Conservation (phyloP, 2,797 vertebrate species). For the Cossypha heuglini region DNA sequence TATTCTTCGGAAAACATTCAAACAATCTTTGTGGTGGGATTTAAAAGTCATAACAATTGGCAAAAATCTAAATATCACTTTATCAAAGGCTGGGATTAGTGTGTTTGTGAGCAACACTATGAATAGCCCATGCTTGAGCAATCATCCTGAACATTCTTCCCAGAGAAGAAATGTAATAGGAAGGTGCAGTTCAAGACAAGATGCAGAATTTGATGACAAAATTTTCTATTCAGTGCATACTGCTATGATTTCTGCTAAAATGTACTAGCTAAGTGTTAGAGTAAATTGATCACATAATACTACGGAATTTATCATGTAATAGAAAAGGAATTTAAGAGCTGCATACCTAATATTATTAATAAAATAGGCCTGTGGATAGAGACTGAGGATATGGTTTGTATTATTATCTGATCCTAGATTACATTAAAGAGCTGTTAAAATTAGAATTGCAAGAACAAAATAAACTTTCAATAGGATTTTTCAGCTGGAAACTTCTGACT, state of each 20-base stretch:
- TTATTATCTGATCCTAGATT: constrained; percentile 12
- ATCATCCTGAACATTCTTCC: background rate
- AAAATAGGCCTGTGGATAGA: constrained; percentile 24
- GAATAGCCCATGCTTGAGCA: background rate
- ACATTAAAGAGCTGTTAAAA: background rate
- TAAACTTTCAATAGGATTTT: background rate
- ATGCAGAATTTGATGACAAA: background rate
- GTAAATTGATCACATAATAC: constrained; percentile 44
- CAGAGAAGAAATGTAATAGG: background rate
- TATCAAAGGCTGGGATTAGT: background rate
- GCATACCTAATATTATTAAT: constrained; percentile 51
- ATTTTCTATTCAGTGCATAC: background rate
- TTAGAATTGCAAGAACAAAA: constrained; percentile 5
- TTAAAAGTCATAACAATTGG: background rate
- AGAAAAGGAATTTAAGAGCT: constrained; percentile 60
- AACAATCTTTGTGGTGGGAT: background rate
- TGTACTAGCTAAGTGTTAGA: constrained; percentile 13
- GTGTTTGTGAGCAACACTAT: background rate
- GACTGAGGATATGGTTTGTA: background rate
- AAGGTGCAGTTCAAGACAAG: background rate
- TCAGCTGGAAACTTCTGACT: background rate
- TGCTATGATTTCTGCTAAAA: constrained; percentile 47
- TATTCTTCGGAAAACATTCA: background rate
- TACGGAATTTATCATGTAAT: constrained; percentile 37
- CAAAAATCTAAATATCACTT: background rate